Conservation (phyloP, 1,140 invertebrate genomes). For the Aricia agestis region DNA sequence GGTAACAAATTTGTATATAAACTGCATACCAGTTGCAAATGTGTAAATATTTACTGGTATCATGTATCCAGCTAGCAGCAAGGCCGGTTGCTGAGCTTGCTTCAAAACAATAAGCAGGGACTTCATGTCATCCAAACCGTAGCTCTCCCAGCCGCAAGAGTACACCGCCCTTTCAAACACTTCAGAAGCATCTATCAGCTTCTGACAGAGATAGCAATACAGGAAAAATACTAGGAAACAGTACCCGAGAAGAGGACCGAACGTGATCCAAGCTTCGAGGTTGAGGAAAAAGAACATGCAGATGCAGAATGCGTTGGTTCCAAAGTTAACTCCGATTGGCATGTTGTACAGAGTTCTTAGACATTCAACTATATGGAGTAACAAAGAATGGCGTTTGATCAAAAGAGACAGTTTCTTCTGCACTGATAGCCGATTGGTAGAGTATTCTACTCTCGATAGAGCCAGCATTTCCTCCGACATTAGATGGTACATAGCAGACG, state of each 20-base stretch:
- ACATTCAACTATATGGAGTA: not conserved
- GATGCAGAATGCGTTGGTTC: slow-evolving; percentile 32
- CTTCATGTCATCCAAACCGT: slow-evolving; percentile 29
- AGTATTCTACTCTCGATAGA: not conserved
- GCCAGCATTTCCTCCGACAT: not conserved
- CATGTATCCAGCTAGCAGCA: slow-evolving; percentile 32
- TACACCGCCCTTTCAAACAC: slow-evolving; percentile 40
- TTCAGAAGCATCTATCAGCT: slow-evolving; percentile 37
- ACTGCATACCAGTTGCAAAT: slow-evolving; percentile 36
- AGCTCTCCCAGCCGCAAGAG: slow-evolving; percentile 44
- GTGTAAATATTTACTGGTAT: slow-evolving; percentile 39
- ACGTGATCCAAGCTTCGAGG: slow-evolving; percentile 32
- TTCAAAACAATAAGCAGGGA: slow-evolving; percentile 5
- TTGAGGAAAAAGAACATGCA: slow-evolving; percentile 38
- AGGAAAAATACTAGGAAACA: slow-evolving; percentile 40
- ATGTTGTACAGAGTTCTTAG: slow-evolving; percentile 23
- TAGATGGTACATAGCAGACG: not conserved
- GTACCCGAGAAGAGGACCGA: slow-evolving; percentile 33
- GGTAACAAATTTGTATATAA: slow-evolving; percentile 41
- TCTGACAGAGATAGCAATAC: slow-evolving; percentile 42
- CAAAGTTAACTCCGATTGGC: slow-evolving; percentile 34
- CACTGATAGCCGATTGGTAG: not conserved
- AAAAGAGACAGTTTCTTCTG: not conserved
- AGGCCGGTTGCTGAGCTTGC: slow-evolving; percentile 25
- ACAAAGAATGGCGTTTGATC: slow-evolving; percentile 5